Evolutionary conservation across 2,797 vertebrate genomes (phyloP).

Genomic region (Paedocypris micromegethes): DNA sequence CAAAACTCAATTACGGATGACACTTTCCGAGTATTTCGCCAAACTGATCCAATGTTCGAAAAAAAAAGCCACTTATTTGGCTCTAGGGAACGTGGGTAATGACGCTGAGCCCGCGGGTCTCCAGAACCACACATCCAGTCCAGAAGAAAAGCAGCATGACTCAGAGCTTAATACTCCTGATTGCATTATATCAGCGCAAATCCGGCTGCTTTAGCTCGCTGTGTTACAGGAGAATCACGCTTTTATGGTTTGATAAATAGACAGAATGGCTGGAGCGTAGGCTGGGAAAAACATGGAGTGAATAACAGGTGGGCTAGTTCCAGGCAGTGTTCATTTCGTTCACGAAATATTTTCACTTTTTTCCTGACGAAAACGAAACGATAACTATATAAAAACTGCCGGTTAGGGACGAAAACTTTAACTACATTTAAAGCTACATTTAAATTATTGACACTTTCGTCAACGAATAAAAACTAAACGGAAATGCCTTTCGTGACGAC

Average conservation of each 20-base stretch:
- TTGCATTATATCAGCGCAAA: constrained; percentile 51
- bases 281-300: background rate
- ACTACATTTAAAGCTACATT: too few relatives aligned
- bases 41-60: constrained; percentile 20
- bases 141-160: constrained; percentile 57
- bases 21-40: constrained; percentile 22
- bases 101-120: constrained; percentile 29
- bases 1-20: constrained; percentile 25
- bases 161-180: constrained; percentile 66
- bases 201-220: constrained; percentile 34
- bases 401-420: too few relatives aligned
- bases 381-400: too few relatives aligned
- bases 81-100: constrained; percentile 26
- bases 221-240: constrained; percentile 47
- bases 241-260: constrained; percentile 34
- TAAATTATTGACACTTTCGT: too few relatives aligned
- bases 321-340: too few relatives aligned
- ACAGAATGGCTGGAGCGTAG: background rate
- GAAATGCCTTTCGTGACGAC: too few relatives aligned
- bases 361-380: too few relatives aligned
- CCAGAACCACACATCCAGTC: constrained; percentile 16
- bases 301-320: too few relatives aligned
- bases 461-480: too few relatives aligned
- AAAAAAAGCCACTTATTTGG: constrained; percentile 4
- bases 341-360: too few relatives aligned